Percentiles rank a stretch among this genome's conserved stretches.
phyloP scores from a whole-genome alignment of 2,797 vertebrate species.

The Octomys mimax region DNA sequence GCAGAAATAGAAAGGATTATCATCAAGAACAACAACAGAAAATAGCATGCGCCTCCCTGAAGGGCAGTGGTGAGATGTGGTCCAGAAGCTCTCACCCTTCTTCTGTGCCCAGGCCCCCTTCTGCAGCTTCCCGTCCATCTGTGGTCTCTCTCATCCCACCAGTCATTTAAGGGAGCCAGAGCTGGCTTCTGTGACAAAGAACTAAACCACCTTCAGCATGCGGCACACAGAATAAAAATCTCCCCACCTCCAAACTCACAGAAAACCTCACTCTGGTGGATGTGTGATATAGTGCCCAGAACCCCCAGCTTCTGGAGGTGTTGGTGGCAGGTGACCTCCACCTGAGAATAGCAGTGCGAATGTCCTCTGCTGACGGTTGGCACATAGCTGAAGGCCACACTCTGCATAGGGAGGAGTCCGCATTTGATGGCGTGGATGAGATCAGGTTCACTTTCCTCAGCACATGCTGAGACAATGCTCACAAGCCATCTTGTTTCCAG shows the following conservation, averaged over 20 bases:
- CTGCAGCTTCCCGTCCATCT: neutral
- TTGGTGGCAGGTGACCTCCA: neutral
- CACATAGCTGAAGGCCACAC: neutral
- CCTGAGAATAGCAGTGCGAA: neutral
- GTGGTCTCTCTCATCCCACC: neutral
- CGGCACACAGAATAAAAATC: neutral
- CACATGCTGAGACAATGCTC: neutral
- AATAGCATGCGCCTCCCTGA: neutral
- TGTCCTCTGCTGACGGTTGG: neutral
- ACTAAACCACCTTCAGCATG: neutral
- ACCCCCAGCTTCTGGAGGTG: neutral
- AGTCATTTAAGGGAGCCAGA: neutral
- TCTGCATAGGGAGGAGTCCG: neutral
- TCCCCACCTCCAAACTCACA: neutral
- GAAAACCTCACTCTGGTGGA: neutral
- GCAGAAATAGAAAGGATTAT: neutral
- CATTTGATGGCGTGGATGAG: accelerated
- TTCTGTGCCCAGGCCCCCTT: neutral
- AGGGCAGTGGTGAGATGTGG: neutral
- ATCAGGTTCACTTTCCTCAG: neutral
- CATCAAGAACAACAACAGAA: neutral
- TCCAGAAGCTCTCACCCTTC: neutral
- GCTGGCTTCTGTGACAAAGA: neutral
- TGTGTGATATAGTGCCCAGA: neutral
- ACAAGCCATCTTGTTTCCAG: neutral